These are phyloP conservation scores for Cryptosula pallasiana DNA, from an alignment of 2,888 invertebrate genomes.

Conservation along the genomic window DNA sequence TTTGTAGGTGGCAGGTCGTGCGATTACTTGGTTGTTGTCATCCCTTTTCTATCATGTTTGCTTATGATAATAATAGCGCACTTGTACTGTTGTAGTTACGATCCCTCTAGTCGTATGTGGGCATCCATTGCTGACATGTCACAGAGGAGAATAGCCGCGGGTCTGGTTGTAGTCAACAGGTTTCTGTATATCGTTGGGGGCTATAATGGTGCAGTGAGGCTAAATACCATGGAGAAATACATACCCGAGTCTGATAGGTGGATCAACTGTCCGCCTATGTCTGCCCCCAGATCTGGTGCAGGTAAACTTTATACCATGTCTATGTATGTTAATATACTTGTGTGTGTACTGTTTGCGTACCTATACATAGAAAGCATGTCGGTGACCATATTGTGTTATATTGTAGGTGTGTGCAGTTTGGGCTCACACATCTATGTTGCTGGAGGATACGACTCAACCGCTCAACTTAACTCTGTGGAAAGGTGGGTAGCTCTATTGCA, in stretches of 20 bases:
- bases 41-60: too few relatives aligned
- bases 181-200: slow-evolving; percentile 77
- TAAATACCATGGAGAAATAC: slow-evolving; percentile 80
- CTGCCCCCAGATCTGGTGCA: slow-evolving; percentile 74
- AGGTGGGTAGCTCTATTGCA: slow-evolving; percentile 60
- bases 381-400: too few relatives aligned
- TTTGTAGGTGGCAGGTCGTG: too few relatives aligned
- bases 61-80: too few relatives aligned
- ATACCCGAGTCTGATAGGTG: slow-evolving; percentile 88
- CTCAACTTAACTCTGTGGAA: slow-evolving; percentile 78
- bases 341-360: too few relatives aligned
- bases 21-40: too few relatives aligned
- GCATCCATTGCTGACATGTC: slow-evolving; percentile 60
- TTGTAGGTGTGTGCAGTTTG: slow-evolving; percentile 69
- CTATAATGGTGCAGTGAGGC: slow-evolving; percentile 74
- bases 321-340: too few relatives aligned
- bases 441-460: slow-evolving; percentile 84
- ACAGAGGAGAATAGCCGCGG: slow-evolving; percentile 67
- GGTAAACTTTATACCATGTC: too few relatives aligned
- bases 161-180: slow-evolving; percentile 59
- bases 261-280: slow-evolving; percentile 75
- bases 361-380: too few relatives aligned
- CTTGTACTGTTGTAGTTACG: slow-evolving; percentile 66
- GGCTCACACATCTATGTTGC: slow-evolving; percentile 86
- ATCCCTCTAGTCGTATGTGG: slow-evolving; percentile 81